Evolutionary conservation across 1,140 invertebrate species (phyloP).

Genomic region (Zophobas atratus): DNA sequence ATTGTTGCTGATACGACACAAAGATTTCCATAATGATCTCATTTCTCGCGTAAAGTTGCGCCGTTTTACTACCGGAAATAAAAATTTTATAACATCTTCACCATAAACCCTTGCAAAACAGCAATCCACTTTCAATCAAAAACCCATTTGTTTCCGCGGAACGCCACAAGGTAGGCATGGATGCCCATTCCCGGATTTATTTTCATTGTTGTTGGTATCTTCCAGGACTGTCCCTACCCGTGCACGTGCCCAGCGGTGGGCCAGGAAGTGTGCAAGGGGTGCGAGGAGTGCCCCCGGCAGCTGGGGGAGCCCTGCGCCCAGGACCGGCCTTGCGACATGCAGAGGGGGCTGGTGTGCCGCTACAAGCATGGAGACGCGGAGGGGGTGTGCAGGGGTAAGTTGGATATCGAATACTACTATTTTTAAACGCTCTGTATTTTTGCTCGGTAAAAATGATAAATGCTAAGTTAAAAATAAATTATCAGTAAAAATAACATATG

Average conservation of each 20-base stretch:
- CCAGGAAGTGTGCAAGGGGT: constrained; percentile 60
- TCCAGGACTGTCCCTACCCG: constrained; percentile 63
- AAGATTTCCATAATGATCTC: constrained; percentile 15
- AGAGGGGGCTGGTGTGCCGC: constrained; percentile 59
- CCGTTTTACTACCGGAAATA: neutral
- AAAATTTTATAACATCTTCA: constrained; percentile 16
- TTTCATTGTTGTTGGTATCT: constrained; percentile 23
- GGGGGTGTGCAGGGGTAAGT: constrained; percentile 62
- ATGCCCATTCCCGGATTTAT: neutral
- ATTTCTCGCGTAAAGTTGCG: neutral
- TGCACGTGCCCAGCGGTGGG: constrained; percentile 61
- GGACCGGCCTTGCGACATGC: constrained; percentile 58
- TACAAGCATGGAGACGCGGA: constrained; percentile 63
- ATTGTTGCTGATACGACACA: constrained; percentile 10
- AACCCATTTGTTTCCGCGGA: neutral
- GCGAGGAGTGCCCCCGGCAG: constrained; percentile 63
- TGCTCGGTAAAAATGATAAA: too few relatives aligned
- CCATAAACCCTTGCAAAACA: neutral
- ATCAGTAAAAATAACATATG: too few relatives aligned
- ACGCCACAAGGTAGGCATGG: neutral
- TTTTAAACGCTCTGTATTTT: too few relatives aligned
- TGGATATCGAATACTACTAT: too few relatives aligned
- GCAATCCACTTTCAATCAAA: constrained; percentile 4
- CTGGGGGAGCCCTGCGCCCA: constrained; percentile 63
- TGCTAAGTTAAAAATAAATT: too few relatives aligned